These are phyloP conservation scores for Cinclus mexicanus DNA, from an alignment of 2,113 vertebrate species.

Conservation along the genomic window DNA sequence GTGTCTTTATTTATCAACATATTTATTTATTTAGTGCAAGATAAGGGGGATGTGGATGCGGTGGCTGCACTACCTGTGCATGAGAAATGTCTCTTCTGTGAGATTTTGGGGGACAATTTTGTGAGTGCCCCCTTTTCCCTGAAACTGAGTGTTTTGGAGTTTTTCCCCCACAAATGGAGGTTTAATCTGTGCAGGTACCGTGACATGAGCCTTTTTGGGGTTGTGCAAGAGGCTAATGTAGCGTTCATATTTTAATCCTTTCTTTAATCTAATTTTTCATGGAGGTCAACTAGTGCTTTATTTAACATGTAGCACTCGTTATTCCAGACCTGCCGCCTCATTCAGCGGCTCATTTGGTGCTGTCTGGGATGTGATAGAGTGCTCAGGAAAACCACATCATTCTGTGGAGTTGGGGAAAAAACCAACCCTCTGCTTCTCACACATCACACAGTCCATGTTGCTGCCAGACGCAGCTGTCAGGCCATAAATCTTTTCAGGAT, in stretches of 20 bases:
- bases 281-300: slow-evolving; percentile 27
- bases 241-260: neutral
- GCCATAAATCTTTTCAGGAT: neutral
- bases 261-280: slow-evolving; percentile 40
- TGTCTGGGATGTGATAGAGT: neutral
- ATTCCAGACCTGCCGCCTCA: neutral
- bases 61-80: neutral
- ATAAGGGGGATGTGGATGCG: accelerated
- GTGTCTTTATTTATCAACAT: neutral
- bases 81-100: neutral
- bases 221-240: neutral
- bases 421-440: neutral
- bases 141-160: neutral
- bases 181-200: neutral
- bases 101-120: neutral
- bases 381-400: neutral
- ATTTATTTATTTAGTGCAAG: neutral
- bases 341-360: neutral
- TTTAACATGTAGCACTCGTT: neutral
- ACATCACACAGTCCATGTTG: accelerated
- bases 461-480: neutral
- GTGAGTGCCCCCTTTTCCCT: neutral
- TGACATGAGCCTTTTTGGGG: neutral
- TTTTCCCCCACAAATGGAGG: neutral
- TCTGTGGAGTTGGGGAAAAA: neutral